Evolutionary conservation across 2,797 vertebrate species (phyloP).

Genomic region (Sternotherus odoratus): DNA sequence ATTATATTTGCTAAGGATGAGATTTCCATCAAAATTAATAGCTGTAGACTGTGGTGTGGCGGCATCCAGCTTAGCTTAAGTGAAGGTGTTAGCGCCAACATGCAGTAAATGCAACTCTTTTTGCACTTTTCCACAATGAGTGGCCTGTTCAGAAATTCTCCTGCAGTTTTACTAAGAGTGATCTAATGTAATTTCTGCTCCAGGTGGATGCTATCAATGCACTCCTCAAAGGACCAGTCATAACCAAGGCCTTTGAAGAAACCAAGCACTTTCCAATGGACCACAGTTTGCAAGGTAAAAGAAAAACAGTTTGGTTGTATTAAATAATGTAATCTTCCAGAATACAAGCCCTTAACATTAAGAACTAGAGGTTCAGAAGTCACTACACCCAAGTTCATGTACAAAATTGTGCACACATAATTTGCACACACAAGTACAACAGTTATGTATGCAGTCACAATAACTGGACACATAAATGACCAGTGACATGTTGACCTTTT

Average conservation of each 20-base stretch:
- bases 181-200: background rate
- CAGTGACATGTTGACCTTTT: background rate
- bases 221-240: conserved; percentile 93
- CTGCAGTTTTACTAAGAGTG: background rate
- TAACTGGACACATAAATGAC: background rate
- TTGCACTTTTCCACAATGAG: background rate
- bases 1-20: background rate
- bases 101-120: background rate
- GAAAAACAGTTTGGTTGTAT: background rate
- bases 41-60: background rate
- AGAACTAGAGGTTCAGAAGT: background rate
- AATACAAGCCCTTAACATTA: background rate
- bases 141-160: background rate
- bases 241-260: conserved; percentile 95
- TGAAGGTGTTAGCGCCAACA: background rate
- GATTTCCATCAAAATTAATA: background rate
- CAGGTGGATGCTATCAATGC: conserved; percentile 96
- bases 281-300: conserved; percentile 92
- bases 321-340: conserved; percentile 24
- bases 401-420: fast-evolving
- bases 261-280: conserved; percentile 96
- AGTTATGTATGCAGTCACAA: background rate
- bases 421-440: fast-evolving
- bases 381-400: background rate
- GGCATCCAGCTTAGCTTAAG: background rate